Evolutionary conservation across 2,888 invertebrate species (phyloP), one percentile per base, ranked within the genome.

Genomic region (Sericinus montela): DNA sequence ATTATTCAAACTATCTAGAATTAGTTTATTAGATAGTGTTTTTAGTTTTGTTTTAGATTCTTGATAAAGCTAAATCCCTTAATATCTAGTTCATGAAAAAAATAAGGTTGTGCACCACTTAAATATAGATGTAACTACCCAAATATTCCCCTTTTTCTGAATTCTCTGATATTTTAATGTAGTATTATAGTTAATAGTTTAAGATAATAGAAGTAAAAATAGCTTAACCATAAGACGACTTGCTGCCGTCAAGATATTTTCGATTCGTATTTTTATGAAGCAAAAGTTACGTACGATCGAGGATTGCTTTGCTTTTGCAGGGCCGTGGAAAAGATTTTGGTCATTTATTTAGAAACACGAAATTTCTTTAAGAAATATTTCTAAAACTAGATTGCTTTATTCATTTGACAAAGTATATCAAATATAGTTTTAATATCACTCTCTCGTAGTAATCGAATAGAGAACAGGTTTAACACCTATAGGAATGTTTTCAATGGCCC

Each of bases 231-330:
- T 83, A 81, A 85, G 81, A 75, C 74, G 85, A 77, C 80, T 72
- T 68, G 82, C 81, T 70, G 80, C 80, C 80, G 87, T 87, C 83
- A 71, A 82, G 69, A 84, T 86, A 87, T 86, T 88, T 87, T 87
- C 84, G 83, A 88, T 86, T 87, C 85, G 87, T 87, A 85, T 88
- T 87, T 88, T 87, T 86, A 85, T 86, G 86, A 83, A 82, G 80
- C 84, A 85, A 85, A 85, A 82, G 80, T 83, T 84, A 81, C 85
- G 87, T 87, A 85, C 74, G 87, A 82, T 68, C 69, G 72, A 66
- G 80, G 73, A n/a, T 78, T 72, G 87, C 87, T 88, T 87, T 83
- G 87, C 87, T 88, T 88, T 79, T 72, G 83, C 85, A 77, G 85
- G 84, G 86, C 86, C 84, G 68, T 69, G 68, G 71, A 72, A 69